Conservation (phyloP, 2,888 invertebrate genomes). For the Cataglyphis livida region DNA sequence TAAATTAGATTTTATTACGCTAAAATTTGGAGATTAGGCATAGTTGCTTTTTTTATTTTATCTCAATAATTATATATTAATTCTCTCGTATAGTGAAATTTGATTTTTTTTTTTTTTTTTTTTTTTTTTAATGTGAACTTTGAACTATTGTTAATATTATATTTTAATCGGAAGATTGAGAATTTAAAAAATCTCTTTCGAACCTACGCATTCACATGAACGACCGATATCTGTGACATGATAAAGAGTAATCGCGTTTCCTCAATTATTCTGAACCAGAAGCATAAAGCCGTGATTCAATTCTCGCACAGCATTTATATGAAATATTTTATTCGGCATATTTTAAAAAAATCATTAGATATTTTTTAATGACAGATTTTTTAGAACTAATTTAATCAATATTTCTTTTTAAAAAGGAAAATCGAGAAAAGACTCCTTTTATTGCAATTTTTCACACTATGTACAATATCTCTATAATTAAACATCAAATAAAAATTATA, state of each 20-base stretch:
- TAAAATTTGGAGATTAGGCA: neutral
- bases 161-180: neutral
- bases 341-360: neutral
- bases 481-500: neutral
- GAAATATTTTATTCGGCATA: neutral
- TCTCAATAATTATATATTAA: neutral
- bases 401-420: neutral
- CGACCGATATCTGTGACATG: neutral
- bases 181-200: neutral
- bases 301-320: neutral
- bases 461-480: neutral
- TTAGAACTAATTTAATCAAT: neutral
- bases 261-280: slow-evolving; percentile 19
- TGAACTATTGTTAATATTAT: neutral
- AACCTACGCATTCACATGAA: neutral
- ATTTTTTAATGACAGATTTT: neutral
- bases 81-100: neutral
- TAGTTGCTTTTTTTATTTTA: neutral
- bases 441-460: neutral
- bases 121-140: neutral
- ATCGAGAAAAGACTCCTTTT: neutral
- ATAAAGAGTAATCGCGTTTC: slow-evolving; percentile 26
- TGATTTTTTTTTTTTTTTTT: neutral
- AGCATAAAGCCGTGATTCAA: neutral
- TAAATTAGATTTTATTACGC: slow-evolving; percentile 5